Evolutionary conservation across 2,888 invertebrate species (phyloP).

Genomic region (Tuta absoluta): DNA sequence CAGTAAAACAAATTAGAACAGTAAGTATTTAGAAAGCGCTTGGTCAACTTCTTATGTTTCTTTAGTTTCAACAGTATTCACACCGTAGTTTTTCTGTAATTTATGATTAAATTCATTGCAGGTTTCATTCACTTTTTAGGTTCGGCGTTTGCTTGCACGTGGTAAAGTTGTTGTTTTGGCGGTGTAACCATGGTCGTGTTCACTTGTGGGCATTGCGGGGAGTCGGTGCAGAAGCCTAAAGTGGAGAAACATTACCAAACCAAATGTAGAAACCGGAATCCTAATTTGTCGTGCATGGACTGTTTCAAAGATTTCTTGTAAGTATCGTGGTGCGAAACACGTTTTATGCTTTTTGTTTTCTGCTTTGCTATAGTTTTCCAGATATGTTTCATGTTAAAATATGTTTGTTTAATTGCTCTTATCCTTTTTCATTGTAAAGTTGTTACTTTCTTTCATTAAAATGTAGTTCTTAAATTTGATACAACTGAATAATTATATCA

Average conservation of each 20-base stretch:
- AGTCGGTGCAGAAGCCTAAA: constrained; percentile 93
- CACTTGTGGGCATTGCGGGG: constrained; percentile 95
- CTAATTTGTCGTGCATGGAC: constrained; percentile 94
- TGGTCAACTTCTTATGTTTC: too few species aligned
- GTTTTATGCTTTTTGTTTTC: background rate
- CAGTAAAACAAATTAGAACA: constrained; percentile 15
- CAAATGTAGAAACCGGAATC: constrained; percentile 84
- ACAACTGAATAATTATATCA: too few species aligned
- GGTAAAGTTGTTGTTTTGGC: constrained; percentile 28
- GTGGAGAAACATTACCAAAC: constrained; percentile 93
- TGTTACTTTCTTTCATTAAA: too few species aligned
- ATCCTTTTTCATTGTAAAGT: too few species aligned
- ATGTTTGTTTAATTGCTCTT: constrained; percentile 1
- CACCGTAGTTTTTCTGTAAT: constrained; percentile 38
- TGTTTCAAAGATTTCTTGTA: constrained; percentile 94
- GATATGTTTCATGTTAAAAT: too few species aligned
- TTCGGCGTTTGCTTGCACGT: constrained; percentile 31
- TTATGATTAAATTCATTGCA: constrained; percentile 36
- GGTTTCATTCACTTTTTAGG: constrained; percentile 31
- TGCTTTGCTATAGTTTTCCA: background rate
- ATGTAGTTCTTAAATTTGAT: background rate
- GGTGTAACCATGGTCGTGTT: constrained; percentile 91
- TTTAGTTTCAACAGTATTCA: background rate
- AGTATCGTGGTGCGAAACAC: constrained; percentile 49
- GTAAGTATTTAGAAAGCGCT: constrained; percentile 15